Evolutionary conservation across 2,113 vertebrate species (phyloP), one percentile per base, ranked within the genome.

Genomic region (Coreoperca whiteheadi): DNA sequence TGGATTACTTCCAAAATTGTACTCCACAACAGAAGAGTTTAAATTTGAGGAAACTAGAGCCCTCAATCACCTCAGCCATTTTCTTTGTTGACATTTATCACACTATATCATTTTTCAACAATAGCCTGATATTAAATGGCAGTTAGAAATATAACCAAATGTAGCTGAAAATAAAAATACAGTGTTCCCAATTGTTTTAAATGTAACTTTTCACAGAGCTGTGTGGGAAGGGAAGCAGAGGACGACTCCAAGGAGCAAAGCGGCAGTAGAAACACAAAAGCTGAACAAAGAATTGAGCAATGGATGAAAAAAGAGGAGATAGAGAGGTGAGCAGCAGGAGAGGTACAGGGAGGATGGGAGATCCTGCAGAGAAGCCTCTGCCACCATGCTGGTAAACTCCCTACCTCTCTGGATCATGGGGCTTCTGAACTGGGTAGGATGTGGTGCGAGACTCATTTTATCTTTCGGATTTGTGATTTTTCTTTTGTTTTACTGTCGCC

Each of bases 321-420:
- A 51, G 46, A 64, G 39, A 64, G 67, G 63, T 46, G 59, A 63
- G 41, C 64, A 85, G 54, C 59, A 60, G 48, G 21, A 56, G 39
- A 74, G 32, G 18, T 48, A 4, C 20, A n/a, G 15, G 43, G 21
- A 60, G 25, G 60, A 34, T n/a, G 30, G 18, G 69, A 23, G 5
- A 48, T 71, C 85, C 79, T 63, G 77, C 57, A 28, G 85, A 87
- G 79, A 61, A 61, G 72, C 82, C 43, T 23, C 79, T 82, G 71
- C 75, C 48, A 0, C 41, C 74, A 68, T 2, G 41, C 67, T 86
- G 87, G 66, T 67, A 78, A 74, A 69, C 74, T 56, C 57, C 28
- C 53, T 54, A 18, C 54, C 28, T 30, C 63, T 77, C 48, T 16
- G 48, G 54, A 79, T 76, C 46, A 73, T 2, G 8, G 32, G 30